Evolutionary conservation across 2,113 vertebrate species (phyloP), one percentile per base, ranked within the genome.

Genomic region (Garra rufa): DNA sequence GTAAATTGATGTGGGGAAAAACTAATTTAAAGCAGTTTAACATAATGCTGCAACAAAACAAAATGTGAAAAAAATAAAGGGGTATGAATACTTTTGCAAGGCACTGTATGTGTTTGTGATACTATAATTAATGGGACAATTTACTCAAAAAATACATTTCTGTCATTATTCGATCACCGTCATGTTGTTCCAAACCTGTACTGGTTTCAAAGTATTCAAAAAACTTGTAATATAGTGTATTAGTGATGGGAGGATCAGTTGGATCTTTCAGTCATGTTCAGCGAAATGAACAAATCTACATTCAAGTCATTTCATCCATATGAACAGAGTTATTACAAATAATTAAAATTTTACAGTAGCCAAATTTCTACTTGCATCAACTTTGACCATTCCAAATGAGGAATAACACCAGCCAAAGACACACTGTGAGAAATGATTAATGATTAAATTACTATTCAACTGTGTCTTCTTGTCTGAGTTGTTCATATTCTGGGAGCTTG

Each of bases 21-120:
- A n/a, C n/a, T n/a, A n/a, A n/a, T n/a, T n/a, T n/a, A n/a, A n/a
- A n/a, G n/a, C n/a, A n/a, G n/a, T n/a, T n/a, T n/a, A n/a, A n/a
- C n/a, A n/a, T n/a, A n/a, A n/a, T n/a, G n/a, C n/a, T n/a, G n/a
- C n/a, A n/a, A n/a, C n/a, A n/a, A n/a, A n/a, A n/a, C n/a, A n/a
- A n/a, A n/a, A n/a, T n/a, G n/a, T n/a, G n/a, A n/a, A n/a, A n/a
- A n/a, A n/a, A n/a, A n/a, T n/a, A n/a, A n/a, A n/a, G n/a, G n/a
- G n/a, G n/a, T n/a, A n/a, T n/a, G n/a, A n/a, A n/a, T n/a, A n/a
- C n/a, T n/a, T n/a, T n/a, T n/a, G n/a, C n/a, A n/a, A n/a, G n/a
- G n/a, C n/a, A n/a, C n/a, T n/a, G n/a, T n/a, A n/a, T 43, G 41
- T 65, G 41, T 79, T 9, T 79, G 57, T 80, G 75, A 52, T 57